These are phyloP conservation scores for Typhlichthys subterraneus DNA, from an alignment of 2,797 vertebrate species.

Conservation along the genomic window DNA sequence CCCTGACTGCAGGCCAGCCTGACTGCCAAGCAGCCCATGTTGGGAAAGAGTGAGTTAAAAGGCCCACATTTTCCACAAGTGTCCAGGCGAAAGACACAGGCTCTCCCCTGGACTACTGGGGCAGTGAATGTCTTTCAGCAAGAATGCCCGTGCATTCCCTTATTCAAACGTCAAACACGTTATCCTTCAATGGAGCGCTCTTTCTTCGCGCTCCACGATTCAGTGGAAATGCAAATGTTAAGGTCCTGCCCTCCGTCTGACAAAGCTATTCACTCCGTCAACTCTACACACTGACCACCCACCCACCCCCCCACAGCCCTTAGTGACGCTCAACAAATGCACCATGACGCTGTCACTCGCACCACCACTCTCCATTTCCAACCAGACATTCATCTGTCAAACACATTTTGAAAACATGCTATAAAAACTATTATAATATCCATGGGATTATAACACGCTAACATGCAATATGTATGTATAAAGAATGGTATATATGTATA, in stretches of 20 bases:
- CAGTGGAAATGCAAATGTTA: constrained; percentile 62
- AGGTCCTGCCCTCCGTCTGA: constrained; percentile 45
- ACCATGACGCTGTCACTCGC: constrained; percentile 53
- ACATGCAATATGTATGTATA: not conserved
- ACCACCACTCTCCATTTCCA: constrained; percentile 34
- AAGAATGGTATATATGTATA: not conserved
- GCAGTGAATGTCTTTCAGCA: constrained; percentile 53
- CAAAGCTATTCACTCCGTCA: constrained; percentile 50
- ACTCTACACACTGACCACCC: constrained; percentile 17
- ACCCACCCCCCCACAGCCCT: constrained; percentile 1
- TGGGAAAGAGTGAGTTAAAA: constrained; percentile 55
- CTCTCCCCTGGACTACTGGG: constrained; percentile 46
- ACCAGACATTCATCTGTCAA: constrained; percentile 35
- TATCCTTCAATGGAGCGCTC: constrained; percentile 49
- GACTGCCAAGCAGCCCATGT: constrained; percentile 30
- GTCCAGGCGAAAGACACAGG: constrained; percentile 37
- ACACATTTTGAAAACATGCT: constrained; percentile 17
- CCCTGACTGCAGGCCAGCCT: constrained; percentile 25
- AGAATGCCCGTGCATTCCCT: constrained; percentile 42
- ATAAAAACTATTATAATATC: constrained; percentile 9
- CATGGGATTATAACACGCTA: not conserved
- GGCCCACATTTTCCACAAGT: constrained; percentile 52
- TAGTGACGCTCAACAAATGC: constrained; percentile 39
- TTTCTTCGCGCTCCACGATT: constrained; percentile 41
- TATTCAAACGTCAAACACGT: constrained; percentile 59